A percentile compares a stretch with the other conserved stretches of the same genome.
Evolutionary conservation across 2,113 vertebrate species (phyloP).

Genomic region (Bolborhynchus lineola): DNA sequence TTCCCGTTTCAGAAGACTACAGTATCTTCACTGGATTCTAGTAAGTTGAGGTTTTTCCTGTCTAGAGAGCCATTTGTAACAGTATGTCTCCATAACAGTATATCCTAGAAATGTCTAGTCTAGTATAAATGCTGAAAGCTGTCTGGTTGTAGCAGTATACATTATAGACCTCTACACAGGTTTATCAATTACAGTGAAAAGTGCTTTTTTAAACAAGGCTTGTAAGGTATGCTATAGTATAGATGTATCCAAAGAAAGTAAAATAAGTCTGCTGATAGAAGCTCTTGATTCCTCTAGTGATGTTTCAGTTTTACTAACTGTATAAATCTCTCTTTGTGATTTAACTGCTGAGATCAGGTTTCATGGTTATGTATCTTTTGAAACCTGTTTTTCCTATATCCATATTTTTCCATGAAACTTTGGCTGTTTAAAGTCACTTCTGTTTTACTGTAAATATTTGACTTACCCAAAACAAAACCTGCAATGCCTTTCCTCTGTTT

Average conservation of each 20-base stretch:
- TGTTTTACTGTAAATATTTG: neutral
- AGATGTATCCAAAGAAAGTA: neutral
- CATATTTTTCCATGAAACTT: neutral
- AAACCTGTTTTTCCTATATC: neutral
- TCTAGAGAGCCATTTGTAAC: neutral
- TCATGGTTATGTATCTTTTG: neutral
- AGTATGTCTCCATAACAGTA: neutral
- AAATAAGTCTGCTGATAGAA: neutral
- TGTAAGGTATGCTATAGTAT: neutral
- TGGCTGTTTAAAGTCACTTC: neutral
- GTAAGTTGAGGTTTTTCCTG: neutral
- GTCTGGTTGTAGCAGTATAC: neutral
- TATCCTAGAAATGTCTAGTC: neutral
- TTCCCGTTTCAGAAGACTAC: neutral
- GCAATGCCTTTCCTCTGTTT: neutral
- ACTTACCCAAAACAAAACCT: neutral
- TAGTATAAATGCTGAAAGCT: neutral
- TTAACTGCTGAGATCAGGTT: neutral
- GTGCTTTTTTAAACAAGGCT: neutral
- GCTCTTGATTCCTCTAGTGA: neutral
- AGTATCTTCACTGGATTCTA: neutral
- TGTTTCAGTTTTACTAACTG: neutral
- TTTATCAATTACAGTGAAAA: neutral
- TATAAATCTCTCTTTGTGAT: neutral
- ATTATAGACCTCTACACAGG: neutral